Evolutionary conservation across 2,797 vertebrate genomes (phyloP), one percentile per base, ranked within the genome.

Genomic region (Malacoctenus gilli): DNA sequence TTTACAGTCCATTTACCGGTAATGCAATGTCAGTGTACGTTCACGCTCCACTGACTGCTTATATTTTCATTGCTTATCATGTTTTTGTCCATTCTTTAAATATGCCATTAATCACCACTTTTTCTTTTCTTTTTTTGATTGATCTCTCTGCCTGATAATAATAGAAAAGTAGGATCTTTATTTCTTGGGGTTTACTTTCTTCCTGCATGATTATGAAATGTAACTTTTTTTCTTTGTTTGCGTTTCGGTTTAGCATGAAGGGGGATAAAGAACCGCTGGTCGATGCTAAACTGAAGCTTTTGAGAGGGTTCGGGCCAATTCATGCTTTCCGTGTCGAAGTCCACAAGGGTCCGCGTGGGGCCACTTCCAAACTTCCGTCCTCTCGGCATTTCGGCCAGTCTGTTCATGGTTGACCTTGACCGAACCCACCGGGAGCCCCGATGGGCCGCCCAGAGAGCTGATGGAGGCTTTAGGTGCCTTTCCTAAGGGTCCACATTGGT

Each of bases 191-290:
- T 57, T 76, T 79, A 7, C 51, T 42, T 69, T 78, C 37, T 75
- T 77, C 41, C 59, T 87, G 86, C 89, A 90, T 81, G 85, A 21
- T 74, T 70, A 62, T 70, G 12, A 54, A 72, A 20, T 63, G 40
- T 63, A 66, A 50, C 25, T 65, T 72, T 75, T 72, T 75, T 13
- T 2, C 64, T 75, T 59, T 7, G 16, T 75, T 82, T 58, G 6
- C n/a, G 20, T 55, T 73, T 67, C 34, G 25, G 31, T 70, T 83
- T 28, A 51, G 46, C 53, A 56, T 36, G 28, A 66, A 46, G 15
- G 19, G 44, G 20, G 14, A 25, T 25, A 8, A 32, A 44, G 37
- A 47, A 19, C 34, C 25, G 38, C 43, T 22, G 39, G 35, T 11
- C 32, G 55, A 54, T 44, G 37, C 32, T 42, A 58, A 67, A 30